Evolutionary conservation across 2,113 vertebrate species (phyloP).

Genomic region (Centropus bengalensis): DNA sequence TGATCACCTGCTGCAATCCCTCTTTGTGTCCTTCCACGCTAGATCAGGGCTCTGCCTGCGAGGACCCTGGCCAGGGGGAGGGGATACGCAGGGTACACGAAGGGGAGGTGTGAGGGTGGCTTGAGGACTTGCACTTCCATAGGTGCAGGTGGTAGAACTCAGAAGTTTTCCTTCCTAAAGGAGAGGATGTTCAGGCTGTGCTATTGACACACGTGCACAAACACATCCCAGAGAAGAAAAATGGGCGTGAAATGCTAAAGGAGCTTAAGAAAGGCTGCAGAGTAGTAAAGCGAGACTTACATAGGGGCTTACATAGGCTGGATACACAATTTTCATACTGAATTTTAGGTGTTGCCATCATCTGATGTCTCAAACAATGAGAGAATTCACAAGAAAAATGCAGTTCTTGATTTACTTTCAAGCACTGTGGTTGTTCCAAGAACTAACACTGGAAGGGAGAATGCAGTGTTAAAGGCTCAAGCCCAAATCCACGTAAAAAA

Average conservation of each 20-base stretch:
- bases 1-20: not conserved
- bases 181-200: not conserved
- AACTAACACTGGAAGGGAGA: not conserved
- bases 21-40: not conserved
- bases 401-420: accelerated
- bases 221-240: not conserved
- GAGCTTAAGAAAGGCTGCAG: not conserved
- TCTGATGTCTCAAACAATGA: not conserved
- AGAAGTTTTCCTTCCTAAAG: not conserved
- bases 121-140: not conserved
- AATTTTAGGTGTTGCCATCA: not conserved
- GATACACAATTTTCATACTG: not conserved
- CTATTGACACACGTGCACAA: not conserved
- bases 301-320: not conserved
- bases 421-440: not conserved
- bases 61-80: too few species aligned
- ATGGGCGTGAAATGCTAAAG: not conserved
- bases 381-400: not conserved
- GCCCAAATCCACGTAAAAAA: not conserved
- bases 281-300: not conserved
- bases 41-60: not conserved
- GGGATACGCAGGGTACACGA: not conserved
- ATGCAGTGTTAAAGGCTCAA: not conserved
- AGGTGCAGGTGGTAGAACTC: not conserved
- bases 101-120: not conserved